Conservation (phyloP, 2,113 vertebrate species). For the Odontesthes bonariensis region DNA sequence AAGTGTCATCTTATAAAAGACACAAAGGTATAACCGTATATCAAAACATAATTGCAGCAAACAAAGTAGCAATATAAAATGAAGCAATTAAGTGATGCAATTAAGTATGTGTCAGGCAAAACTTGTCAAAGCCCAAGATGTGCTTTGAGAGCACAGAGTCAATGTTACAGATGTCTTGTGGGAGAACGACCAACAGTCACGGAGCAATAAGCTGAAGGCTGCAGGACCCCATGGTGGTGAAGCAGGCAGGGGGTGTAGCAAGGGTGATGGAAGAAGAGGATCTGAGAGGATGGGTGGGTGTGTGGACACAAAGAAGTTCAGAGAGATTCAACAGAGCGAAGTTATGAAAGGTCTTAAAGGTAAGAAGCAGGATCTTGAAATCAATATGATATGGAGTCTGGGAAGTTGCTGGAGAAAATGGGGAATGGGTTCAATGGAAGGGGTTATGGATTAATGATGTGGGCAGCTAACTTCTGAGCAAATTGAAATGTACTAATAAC, state of each 20-base stretch:
- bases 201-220: not conserved
- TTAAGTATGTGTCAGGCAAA: no score
- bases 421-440: no score
- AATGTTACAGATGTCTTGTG: not conserved
- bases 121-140: not conserved
- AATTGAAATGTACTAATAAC: not conserved
- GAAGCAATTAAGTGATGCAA: no score
- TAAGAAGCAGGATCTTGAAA: not conserved
- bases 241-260: not conserved
- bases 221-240: not conserved
- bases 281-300: not conserved
- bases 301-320: not conserved
- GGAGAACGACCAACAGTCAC: not conserved
- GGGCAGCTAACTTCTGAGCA: not conserved
- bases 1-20: no score
- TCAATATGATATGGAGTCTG: not conserved
- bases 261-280: constrained; percentile 5
- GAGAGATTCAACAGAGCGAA: not conserved
- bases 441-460: not conserved
- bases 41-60: no score
- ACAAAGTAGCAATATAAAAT: no score
- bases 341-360: not conserved
- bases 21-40: no score
- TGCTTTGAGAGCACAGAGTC: not conserved
- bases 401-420: not conserved